Evolutionary conservation across 2,888 invertebrate species (phyloP), one percentile per base, ranked within the genome.

Genomic region (Lasioglossum leucozonium): DNA sequence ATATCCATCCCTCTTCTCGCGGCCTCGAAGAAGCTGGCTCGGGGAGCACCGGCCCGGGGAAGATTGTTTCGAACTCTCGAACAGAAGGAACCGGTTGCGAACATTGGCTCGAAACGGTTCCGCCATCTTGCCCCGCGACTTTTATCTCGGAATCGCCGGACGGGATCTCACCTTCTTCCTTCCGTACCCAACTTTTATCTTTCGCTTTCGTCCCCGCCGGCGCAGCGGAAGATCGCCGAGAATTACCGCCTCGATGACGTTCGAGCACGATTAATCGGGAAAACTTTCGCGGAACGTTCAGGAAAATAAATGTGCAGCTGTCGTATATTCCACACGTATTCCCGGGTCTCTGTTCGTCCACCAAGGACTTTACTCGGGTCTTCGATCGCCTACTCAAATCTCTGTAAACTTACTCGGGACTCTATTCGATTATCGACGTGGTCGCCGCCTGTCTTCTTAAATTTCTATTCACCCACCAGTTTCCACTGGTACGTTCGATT

Each of bases 1-100:
- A 69, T 77, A 82, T 79, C 67, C 75, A 69, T 85, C 81, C 82
- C 73, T 74, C 76, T 77, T 81, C 69, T 26, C 34, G 37, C 77
- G 51, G 51, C 44, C 74, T 40, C 65, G 22, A 34, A 75, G 58
- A 72, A 47, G 34, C 26, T 22, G 30, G 40, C 69, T 40, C 11
- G 76, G 40, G 37, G 34, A 67, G 22, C 67, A 37, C 37, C 67
- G 22, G 67, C 4, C 42, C 18, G 44, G 4, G 44, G 10, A n/a
- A 47, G 47, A 40, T 47, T 71, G 26, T 47, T 44, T 47, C 58
- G 77, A 75, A 51, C 67, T 67, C 67, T 67, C 67, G 37, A 67
- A 58, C 74, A 34, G 79, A 74, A 74, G 74, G n/a, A 67, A 79
- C 74, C 67, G 67, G 51, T 67, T n/a, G 37, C 16, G 40, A 55